These are phyloP conservation scores for Carlito syrichta DNA, from an alignment of 2,113 vertebrate genomes.

Conservation along the genomic window DNA sequence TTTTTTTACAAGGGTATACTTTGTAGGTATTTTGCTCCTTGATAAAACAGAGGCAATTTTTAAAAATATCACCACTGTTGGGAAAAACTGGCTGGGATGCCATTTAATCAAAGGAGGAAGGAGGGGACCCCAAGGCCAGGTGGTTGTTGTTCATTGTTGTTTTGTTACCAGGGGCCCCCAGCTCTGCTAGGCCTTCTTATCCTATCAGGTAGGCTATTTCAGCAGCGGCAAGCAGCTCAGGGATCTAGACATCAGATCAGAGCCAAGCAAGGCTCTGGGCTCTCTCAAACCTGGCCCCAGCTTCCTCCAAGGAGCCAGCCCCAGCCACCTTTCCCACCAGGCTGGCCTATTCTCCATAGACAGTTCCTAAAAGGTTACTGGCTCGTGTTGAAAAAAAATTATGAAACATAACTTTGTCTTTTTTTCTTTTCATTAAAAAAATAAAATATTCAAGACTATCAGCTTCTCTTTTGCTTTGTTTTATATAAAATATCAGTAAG, in stretches of 20 bases:
- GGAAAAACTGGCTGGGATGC: slow-evolving; percentile 74
- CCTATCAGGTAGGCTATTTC: neutral
- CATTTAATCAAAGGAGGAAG: neutral
- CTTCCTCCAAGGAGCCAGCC: neutral
- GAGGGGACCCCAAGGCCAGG: neutral
- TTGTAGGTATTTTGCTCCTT: slow-evolving; percentile 81
- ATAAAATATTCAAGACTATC: slow-evolving; percentile 98
- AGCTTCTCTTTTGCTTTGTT: slow-evolving; percentile 83
- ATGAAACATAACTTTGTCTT: slow-evolving; percentile 85
- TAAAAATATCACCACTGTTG: slow-evolving; percentile 80
- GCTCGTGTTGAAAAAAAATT: slow-evolving; percentile 82
- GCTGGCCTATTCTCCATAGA: slow-evolving; percentile 81
- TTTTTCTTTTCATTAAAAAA: slow-evolving; percentile 93
- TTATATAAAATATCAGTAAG: slow-evolving; percentile 90
- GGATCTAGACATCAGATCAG: neutral
- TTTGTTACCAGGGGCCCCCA: neutral
- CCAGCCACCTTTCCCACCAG: slow-evolving; percentile 22
- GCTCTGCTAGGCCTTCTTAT: neutral
- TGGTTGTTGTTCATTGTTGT: neutral
- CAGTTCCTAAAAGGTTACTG: slow-evolving; percentile 78
- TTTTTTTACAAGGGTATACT: slow-evolving; percentile 44
- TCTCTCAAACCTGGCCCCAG: neutral
- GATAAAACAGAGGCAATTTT: slow-evolving; percentile 84
- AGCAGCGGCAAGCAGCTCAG: neutral
- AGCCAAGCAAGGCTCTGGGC: neutral